Percentiles rank a stretch among this genome's conserved stretches.
Conservation (phyloP, 2,888 invertebrate genomes). For the Agrochola lota region DNA sequence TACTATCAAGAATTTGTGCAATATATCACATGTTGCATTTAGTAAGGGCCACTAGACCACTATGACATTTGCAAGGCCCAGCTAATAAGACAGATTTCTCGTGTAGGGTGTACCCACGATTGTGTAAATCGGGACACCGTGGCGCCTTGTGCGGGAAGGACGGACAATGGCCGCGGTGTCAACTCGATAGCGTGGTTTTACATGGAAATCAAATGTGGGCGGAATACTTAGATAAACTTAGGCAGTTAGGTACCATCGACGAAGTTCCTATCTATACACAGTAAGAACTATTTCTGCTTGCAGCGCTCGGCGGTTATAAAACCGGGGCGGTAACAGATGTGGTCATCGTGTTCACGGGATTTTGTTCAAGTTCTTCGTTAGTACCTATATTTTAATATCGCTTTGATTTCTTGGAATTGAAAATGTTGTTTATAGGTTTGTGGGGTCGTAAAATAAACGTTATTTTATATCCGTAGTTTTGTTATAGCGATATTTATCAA, state of each 20-base stretch:
- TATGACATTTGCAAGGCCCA: conserved; percentile 80
- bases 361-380: too few relatives aligned
- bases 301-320: too few relatives aligned
- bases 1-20: conserved; percentile 61
- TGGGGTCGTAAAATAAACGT: conserved; percentile 16
- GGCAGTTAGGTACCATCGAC: conserved; percentile 3
- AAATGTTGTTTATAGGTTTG: conserved; percentile 23
- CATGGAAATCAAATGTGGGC: conserved; percentile 69
- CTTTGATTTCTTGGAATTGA: conserved; percentile 38
- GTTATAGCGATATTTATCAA: not conserved
- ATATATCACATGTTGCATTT: conserved; percentile 68
- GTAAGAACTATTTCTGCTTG: too few relatives aligned
- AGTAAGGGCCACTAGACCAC: conserved; percentile 65
- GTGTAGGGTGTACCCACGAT: conserved; percentile 77
- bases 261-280: too few relatives aligned
- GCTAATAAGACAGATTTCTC: conserved; percentile 85
- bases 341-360: too few relatives aligned
- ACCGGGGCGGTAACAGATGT: too few relatives aligned
- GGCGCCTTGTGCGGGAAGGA: conserved; percentile 80
- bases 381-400: conserved; percentile 11
- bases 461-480: conserved; percentile 22
- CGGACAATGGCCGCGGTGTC: conserved; percentile 81
- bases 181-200: conserved; percentile 67
- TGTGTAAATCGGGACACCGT: conserved; percentile 77
- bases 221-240: conserved; percentile 29